Evolutionary conservation across 2,113 vertebrate genomes (phyloP), one percentile per base, ranked within the genome.

Genomic region (Copsychus sechellarum): DNA sequence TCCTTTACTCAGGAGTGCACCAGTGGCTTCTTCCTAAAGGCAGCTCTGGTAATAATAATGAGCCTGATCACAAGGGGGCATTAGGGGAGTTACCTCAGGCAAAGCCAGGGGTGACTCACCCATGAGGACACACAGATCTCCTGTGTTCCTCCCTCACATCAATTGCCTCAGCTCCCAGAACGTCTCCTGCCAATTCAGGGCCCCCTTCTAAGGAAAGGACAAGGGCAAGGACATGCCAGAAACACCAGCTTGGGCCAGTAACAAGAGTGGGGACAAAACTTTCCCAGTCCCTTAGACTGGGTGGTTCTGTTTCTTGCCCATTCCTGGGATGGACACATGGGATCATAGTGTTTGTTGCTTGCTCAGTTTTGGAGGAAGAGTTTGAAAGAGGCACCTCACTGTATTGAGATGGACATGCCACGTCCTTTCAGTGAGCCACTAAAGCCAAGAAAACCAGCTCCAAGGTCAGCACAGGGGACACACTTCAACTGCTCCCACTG

Each of bases 101-200:
- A 54, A 85, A 74, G 28, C 25, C 47, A 34, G 58, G 1, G 6
- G 29, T 69, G 38, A 25, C 24, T 60, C 16, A 23, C 4, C 60
- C 4, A 0, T 3, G 25, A 58, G 31, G n/a, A 17, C 15, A 34
- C 5, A 3, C 4, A 51, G 48, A 12, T 57, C 4, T 24, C 38
- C 53, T 23, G 29, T 77, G 24, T 36, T 85, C 50, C 40, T 70
- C 22, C 38, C 38, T 76, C 83, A 29, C 50, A 53, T 29, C 80
- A 9, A 5, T 17, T 13, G 61, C 28, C 62, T 64, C n/a, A 43
- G 33, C 29, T 58, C 42, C 24, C 21, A 62, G 36, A 23, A 67
- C 4, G 5, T 5, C 17, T 73, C 33, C 87, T 77, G 25, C 12
- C 28, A 18, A 0, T 9, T n/a, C 65, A 45, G 25, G 12, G 5